Conservation (phyloP, 2,797 vertebrate species). For the Alosa sapidissima region DNA sequence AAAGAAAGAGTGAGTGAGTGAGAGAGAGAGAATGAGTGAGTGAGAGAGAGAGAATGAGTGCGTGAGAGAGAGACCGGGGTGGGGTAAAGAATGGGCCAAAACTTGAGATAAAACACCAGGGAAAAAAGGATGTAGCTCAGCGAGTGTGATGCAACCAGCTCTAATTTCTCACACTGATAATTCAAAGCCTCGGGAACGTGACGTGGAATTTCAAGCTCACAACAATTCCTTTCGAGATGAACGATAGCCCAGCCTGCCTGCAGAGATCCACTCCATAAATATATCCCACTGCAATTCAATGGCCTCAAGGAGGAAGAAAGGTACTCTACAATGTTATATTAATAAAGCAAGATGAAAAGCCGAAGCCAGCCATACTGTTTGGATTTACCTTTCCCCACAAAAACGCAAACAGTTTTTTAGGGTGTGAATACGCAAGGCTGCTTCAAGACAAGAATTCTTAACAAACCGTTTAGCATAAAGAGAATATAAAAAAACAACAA, state of each 20-base stretch:
- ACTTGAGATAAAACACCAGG: background rate
- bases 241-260: background rate
- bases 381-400: background rate
- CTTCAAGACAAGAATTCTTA: background rate
- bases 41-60: background rate
- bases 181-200: conserved; percentile 79
- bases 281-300: background rate
- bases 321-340: background rate
- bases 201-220: background rate
- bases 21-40: background rate
- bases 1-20: background rate
- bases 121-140: background rate
- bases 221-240: background rate
- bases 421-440: background rate
- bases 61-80: background rate
- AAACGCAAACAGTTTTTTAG: background rate
- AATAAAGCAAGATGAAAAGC: conserved; percentile 4
- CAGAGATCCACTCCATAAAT: conserved; percentile 13
- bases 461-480: background rate
- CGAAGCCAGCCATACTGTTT: background rate
- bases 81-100: background rate
- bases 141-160: background rate
- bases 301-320: background rate
- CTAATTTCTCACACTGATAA: background rate
- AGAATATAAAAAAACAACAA: background rate